Conservation (phyloP, 2,113 vertebrate species). For the Barbus barbus region DNA sequence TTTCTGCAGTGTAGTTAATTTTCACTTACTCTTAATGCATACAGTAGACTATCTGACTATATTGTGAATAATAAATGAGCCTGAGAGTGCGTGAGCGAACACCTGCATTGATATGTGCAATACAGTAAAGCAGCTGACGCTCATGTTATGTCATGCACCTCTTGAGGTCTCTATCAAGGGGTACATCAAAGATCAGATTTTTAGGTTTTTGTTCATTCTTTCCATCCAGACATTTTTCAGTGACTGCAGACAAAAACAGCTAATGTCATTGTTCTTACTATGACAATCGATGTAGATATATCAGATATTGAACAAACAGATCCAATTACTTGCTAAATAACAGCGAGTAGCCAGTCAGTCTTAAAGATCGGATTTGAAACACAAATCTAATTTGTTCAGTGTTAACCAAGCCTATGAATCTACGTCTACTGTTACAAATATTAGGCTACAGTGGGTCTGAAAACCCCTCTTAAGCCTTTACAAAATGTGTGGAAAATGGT, state of each 20-base stretch:
- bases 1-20: background rate
- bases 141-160: background rate
- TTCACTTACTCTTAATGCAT: background rate
- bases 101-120: background rate
- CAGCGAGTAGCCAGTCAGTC: background rate
- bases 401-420: background rate
- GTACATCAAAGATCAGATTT: background rate
- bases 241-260: background rate
- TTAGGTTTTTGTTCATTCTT: background rate
- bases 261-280: background rate
- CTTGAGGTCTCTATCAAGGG: background rate
- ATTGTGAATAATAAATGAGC: background rate
- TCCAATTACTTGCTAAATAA: constrained; percentile 8
- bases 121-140: background rate
- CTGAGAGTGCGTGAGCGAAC: background rate
- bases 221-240: background rate
- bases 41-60: background rate
- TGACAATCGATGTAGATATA: background rate
- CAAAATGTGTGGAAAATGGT: background rate
- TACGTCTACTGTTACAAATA: background rate
- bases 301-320: background rate
- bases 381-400: background rate
- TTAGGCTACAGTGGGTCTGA: background rate
- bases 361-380: background rate
- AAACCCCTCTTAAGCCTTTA: background rate